phyloP scores from a whole-genome alignment of 2,888 invertebrate species.

The Lithodes maja region DNA sequence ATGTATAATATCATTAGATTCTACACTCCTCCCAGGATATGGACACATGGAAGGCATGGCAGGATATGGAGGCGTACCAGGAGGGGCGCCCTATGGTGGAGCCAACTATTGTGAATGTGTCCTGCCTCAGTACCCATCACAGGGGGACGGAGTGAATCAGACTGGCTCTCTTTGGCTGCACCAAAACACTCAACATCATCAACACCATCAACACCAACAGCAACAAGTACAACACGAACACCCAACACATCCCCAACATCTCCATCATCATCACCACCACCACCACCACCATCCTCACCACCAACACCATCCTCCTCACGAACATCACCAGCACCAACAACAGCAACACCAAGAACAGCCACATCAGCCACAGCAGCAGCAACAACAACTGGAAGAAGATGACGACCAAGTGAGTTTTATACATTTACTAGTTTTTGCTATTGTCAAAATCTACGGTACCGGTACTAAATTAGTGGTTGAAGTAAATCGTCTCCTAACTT shows the following conservation, averaged over 20 bases:
- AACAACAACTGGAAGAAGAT: background rate
- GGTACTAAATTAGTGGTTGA: too few species aligned
- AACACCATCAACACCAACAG: conserved; percentile 29
- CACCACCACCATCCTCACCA: conserved; percentile 41
- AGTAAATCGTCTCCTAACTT: too few species aligned
- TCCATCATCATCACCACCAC: conserved; percentile 45
- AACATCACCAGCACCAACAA: conserved; percentile 23
- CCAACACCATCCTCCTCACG: conserved; percentile 22
- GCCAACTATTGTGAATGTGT: conserved; percentile 53
- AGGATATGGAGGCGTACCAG: conserved; percentile 30
- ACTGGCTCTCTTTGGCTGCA: conserved; percentile 53
- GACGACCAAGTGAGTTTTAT: background rate
- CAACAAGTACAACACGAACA: conserved; percentile 38
- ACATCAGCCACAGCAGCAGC: background rate
- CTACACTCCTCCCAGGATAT: conserved; percentile 28
- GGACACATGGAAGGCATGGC: conserved; percentile 51
- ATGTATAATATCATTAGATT: too few species aligned
- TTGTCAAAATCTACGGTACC: too few species aligned
- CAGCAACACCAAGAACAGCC: background rate
- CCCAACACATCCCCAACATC: conserved; percentile 32
- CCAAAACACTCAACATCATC: conserved; percentile 41
- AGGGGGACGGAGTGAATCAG: conserved; percentile 48
- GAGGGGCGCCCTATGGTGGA: conserved; percentile 42
- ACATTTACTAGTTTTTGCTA: background rate
- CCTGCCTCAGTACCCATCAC: conserved; percentile 59